These are phyloP conservation scores for Automeris io DNA, from an alignment of 2,888 invertebrate genomes.

Conservation along the genomic window DNA sequence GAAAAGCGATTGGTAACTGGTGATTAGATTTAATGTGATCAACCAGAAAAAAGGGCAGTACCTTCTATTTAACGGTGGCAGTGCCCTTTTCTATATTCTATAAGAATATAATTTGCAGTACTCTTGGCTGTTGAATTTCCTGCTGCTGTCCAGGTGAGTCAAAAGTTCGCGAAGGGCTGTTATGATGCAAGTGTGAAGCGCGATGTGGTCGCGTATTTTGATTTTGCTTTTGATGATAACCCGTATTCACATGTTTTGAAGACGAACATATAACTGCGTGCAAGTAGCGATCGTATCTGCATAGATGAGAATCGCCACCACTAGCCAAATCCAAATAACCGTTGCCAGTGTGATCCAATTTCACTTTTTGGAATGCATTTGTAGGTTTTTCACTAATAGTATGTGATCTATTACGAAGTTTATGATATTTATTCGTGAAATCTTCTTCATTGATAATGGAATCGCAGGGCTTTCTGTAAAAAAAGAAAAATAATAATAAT, in stretches of 20 bases:
- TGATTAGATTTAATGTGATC: conserved; percentile 1
- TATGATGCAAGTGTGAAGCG: conserved; percentile 30
- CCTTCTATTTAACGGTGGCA: conserved; percentile 25
- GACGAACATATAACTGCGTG: conserved; percentile 80
- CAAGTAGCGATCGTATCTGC: conserved; percentile 78
- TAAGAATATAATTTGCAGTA: conserved; percentile 71
- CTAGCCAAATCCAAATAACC: conserved; percentile 79
- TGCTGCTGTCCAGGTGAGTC: conserved; percentile 42
- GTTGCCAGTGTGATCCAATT: conserved; percentile 57
- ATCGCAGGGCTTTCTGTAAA: conserved; percentile 77
- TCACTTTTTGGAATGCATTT: conserved; percentile 56
- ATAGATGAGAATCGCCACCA: conserved; percentile 75
- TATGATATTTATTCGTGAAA: conserved; percentile 54
- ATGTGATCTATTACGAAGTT: conserved; percentile 69
- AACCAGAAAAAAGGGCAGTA: conserved; percentile 33
- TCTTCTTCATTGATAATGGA: conserved; percentile 57
- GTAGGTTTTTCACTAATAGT: conserved; percentile 67
- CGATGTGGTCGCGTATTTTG: conserved; percentile 33
- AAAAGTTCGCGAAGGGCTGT: conserved; percentile 57
- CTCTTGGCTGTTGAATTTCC: conserved; percentile 52
- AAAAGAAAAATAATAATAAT: conserved; percentile 1
- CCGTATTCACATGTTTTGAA: conserved; percentile 63
- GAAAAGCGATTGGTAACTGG: conserved; percentile 8
- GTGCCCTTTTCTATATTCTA: conserved; percentile 50
- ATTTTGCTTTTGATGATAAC: conserved; percentile 61